Evolutionary conservation across 2,888 invertebrate genomes (phyloP).

Genomic region (Mycalesis mineus): DNA sequence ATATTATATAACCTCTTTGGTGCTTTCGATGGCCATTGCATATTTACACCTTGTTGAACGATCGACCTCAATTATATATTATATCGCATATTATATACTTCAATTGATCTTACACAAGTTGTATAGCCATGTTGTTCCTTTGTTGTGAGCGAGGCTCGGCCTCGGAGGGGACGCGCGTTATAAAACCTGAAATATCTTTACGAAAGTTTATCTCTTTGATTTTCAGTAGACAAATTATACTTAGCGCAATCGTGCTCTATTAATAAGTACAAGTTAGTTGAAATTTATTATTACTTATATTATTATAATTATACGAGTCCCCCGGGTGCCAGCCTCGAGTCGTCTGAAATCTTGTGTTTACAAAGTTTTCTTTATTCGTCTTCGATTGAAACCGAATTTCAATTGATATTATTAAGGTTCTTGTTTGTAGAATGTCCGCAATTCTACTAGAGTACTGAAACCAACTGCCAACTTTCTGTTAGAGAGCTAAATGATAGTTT

Average conservation of each 20-base stretch:
- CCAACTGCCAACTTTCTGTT: slow-evolving; percentile 74
- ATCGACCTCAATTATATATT: slow-evolving; percentile 47
- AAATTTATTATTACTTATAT: slow-evolving; percentile 20
- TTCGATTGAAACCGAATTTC: slow-evolving; percentile 55
- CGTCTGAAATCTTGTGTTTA: slow-evolving; percentile 24
- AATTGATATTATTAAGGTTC: slow-evolving; percentile 63
- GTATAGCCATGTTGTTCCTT: slow-evolving; percentile 49
- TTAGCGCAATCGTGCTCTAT: slow-evolving; percentile 15
- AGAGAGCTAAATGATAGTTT: slow-evolving; percentile 46
- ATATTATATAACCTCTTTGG: slow-evolving; percentile 57
- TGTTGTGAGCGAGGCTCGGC: slow-evolving; percentile 30
- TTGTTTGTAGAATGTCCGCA: slow-evolving; percentile 42
- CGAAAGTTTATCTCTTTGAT: slow-evolving; percentile 3
- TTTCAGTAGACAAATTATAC: slow-evolving; percentile 12
- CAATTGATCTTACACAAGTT: slow-evolving; percentile 41
- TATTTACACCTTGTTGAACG: slow-evolving; percentile 66
- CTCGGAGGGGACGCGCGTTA: background rate
- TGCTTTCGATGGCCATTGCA: slow-evolving; percentile 67
- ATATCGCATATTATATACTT: slow-evolving; percentile 43
- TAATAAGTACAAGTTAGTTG: slow-evolving; percentile 32
- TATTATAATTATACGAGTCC: background rate
- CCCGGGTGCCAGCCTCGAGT: slow-evolving; percentile 7
- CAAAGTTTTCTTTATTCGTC: slow-evolving; percentile 30
- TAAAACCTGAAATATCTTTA: background rate
- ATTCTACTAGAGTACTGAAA: slow-evolving; percentile 62